Conservation (phyloP, 30 jellyfish, hydroid and myxozoan species). For the Cassiopea xamachana region DNA sequence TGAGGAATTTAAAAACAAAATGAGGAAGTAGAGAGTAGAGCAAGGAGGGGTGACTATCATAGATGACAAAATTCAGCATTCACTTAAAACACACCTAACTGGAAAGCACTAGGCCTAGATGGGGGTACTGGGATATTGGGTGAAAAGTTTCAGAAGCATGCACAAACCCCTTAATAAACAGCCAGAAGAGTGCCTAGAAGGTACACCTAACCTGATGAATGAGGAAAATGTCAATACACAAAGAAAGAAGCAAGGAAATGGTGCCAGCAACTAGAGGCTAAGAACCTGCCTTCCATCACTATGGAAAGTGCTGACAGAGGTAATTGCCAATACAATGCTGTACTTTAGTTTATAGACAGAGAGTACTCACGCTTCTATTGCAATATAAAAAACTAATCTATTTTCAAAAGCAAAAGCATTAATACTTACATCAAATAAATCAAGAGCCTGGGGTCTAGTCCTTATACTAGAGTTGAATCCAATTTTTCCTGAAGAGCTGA, state of each 20-base stretch:
- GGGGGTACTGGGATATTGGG: slow-evolving; percentile 19
- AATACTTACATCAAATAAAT: too few species aligned
- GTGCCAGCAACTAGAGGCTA: slow-evolving; percentile 38
- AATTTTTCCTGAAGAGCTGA: slow-evolving; percentile 24
- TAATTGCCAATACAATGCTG: not conserved
- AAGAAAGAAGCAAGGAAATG: slow-evolving; percentile 11
- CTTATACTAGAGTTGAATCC: not conserved
- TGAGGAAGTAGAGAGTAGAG: not conserved
- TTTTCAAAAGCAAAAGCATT: too few species aligned
- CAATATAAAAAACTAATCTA: too few species aligned
- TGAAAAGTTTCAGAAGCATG: not conserved
- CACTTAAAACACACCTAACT: slow-evolving; percentile 14
- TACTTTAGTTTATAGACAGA: too few species aligned
- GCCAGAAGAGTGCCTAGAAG: slow-evolving; percentile 18
- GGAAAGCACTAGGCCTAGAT: slow-evolving; percentile 45
- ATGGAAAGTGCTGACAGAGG: slow-evolving; percentile 29
- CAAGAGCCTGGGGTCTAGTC: too few species aligned
- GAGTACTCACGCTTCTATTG: too few species aligned
- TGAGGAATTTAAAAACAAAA: not conserved
- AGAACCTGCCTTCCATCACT: slow-evolving; percentile 23
- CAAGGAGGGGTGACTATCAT: slow-evolving; percentile 10
- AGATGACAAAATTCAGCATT: slow-evolving; percentile 2
- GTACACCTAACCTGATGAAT: slow-evolving; percentile 21
- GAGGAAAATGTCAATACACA: slow-evolving; percentile 6
- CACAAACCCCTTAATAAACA: slow-evolving; percentile 4